phyloP scores from a whole-genome alignment of 1,140 invertebrate genomes.

The Dolichoris vasculosae region DNA sequence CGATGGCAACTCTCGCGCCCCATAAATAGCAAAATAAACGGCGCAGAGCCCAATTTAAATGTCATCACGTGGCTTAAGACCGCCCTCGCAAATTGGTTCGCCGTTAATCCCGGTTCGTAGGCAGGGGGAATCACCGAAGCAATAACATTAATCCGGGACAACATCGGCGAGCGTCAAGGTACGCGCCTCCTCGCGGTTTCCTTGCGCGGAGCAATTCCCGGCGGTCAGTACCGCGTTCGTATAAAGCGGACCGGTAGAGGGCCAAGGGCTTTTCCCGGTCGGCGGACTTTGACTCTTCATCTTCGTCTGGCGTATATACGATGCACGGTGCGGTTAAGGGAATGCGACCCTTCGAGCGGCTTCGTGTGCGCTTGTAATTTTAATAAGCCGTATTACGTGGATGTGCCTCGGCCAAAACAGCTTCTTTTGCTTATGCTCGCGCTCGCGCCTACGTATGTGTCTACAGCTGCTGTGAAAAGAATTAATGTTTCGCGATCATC shows the following conservation, averaged over 20 bases:
- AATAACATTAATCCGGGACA: conserved; percentile 72
- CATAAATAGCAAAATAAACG: conserved; percentile 7
- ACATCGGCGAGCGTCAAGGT: conserved; percentile 51
- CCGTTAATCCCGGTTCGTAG: conserved; percentile 61
- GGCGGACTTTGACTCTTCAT: conserved; percentile 52
- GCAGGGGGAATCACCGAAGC: conserved; percentile 65
- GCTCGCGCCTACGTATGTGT: neutral
- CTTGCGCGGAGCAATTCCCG: conserved; percentile 67
- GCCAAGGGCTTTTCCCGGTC: conserved; percentile 44
- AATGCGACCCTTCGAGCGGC: conserved; percentile 55
- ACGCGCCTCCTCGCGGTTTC: conserved; percentile 53
- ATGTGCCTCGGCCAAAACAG: neutral
- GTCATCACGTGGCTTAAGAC: conserved; percentile 17
- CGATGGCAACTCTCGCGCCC: neutral
- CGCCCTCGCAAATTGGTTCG: conserved; percentile 53
- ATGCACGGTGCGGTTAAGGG: conserved; percentile 63
- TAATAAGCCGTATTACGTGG: conserved; percentile 73
- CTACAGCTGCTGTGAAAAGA: neutral
- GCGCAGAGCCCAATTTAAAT: conserved; percentile 10
- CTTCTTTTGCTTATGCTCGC: neutral
- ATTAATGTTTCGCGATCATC: neutral
- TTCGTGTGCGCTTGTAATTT: conserved; percentile 68
- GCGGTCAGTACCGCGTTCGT: conserved; percentile 62
- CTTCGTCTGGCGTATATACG: conserved; percentile 60
- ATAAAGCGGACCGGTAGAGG: conserved; percentile 61